Percentiles rank a stretch among this genome's conserved stretches.
phyloP scores from a whole-genome alignment of 2,888 invertebrate genomes.

The Enchytraeus crypticus region DNA sequence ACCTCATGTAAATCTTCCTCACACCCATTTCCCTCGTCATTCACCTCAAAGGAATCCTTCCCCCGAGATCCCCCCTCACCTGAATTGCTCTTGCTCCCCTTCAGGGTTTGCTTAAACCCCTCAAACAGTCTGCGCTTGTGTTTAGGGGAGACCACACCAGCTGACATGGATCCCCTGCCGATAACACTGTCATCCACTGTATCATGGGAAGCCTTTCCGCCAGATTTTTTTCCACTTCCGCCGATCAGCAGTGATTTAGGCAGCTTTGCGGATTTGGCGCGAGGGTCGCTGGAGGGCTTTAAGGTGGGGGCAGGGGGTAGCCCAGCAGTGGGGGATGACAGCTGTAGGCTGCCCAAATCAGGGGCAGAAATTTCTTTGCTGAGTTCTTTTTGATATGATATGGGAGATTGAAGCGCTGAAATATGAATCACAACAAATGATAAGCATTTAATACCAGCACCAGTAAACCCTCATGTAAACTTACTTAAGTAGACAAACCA shows the following conservation, averaged over 20 bases:
- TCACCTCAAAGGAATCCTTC: no score
- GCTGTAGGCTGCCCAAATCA: background rate
- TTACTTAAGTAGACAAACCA: background rate
- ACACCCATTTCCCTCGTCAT: no score
- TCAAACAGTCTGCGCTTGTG: slow-evolving; percentile 55
- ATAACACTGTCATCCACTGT: background rate
- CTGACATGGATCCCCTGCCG: background rate
- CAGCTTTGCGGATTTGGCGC: slow-evolving; percentile 1
- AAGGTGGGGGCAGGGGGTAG: background rate
- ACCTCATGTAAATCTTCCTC: no score
- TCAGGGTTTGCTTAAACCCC: slow-evolving; percentile 53
- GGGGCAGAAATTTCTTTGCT: slow-evolving; percentile 36
- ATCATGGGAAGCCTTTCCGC: background rate
- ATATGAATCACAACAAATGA: background rate
- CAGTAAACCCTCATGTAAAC: background rate
- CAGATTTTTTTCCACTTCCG: background rate
- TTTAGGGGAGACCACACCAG: slow-evolving; percentile 39
- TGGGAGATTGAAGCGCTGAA: slow-evolving; percentile 82
- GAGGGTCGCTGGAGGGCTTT: background rate
- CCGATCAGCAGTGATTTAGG: background rate
- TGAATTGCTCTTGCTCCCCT: background rate
- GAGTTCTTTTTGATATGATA: slow-evolving; percentile 71
- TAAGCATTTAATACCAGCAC: background rate
- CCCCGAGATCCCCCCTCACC: background rate
- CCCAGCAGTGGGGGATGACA: background rate